Conservation (phyloP, 2,888 invertebrate species). For the Anthophora plumipes region DNA sequence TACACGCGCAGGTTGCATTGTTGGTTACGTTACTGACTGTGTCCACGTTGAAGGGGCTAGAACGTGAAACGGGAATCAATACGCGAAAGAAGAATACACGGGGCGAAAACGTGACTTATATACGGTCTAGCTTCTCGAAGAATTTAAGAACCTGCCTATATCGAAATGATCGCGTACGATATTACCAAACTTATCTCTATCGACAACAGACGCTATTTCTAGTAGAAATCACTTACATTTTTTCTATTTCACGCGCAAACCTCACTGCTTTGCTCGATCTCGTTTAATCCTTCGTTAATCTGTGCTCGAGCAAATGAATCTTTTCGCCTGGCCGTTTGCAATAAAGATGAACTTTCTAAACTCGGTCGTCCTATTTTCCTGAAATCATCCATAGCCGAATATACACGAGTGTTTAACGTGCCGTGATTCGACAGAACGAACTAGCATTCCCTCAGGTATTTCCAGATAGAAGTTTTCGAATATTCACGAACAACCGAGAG, state of each 20-base stretch:
- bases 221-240: too few relatives aligned
- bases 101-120: constrained; percentile 58
- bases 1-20: too few relatives aligned
- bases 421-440: constrained; percentile 1
- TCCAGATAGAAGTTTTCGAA: constrained; percentile 36
- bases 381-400: background rate
- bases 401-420: background rate
- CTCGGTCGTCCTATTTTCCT: constrained; percentile 6
- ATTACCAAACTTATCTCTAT: background rate
- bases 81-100: constrained; percentile 57
- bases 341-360: background rate
- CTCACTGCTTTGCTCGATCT: too few relatives aligned
- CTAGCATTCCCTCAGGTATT: constrained; percentile 21
- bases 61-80: constrained; percentile 50
- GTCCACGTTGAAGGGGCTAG: constrained; percentile 3
- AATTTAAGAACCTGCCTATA: constrained; percentile 22
- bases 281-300: too few relatives aligned
- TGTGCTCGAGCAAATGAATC: background rate
- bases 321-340: too few relatives aligned
- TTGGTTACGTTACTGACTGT: background rate
- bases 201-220: too few relatives aligned
- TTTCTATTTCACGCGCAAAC: background rate
- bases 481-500: constrained; percentile 47
- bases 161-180: background rate
- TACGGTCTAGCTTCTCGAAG: background rate